Percentiles rank a stretch among this genome's conserved stretches.
Conservation (phyloP, 2,888 invertebrate species). For the Acanthoscelides obtectus region DNA sequence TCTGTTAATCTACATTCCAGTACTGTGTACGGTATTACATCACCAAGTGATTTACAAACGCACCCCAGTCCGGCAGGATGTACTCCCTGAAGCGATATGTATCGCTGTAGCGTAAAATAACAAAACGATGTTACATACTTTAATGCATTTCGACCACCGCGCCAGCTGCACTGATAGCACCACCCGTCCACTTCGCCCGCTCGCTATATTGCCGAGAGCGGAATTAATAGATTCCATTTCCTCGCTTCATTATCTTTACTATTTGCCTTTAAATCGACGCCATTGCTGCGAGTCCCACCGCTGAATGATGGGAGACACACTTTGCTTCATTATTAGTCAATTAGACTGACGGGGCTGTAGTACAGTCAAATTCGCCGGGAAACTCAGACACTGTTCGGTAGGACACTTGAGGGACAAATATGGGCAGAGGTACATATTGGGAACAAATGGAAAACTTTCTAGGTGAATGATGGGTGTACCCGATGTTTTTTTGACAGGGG, state of each 20-base stretch:
- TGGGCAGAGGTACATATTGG: too few relatives aligned
- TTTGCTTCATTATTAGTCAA: slow-evolving; percentile 6
- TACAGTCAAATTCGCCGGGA: neutral
- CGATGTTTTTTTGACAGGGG: too few relatives aligned
- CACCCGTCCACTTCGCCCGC: too few relatives aligned
- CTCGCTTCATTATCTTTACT: slow-evolving; percentile 22
- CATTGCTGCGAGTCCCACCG: slow-evolving; percentile 6
- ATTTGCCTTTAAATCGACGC: slow-evolving; percentile 16
- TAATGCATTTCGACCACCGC: slow-evolving; percentile 18
- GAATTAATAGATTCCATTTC: slow-evolving; percentile 26
- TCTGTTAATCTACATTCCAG: too few relatives aligned
- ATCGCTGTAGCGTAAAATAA: neutral
- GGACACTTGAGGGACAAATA: too few relatives aligned
- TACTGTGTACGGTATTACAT: too few relatives aligned
- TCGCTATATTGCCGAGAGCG: neutral
- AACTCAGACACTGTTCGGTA: too few relatives aligned
- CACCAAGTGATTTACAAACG: too few relatives aligned
- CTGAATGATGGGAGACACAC: slow-evolving; percentile 4
- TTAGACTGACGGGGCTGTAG: neutral
- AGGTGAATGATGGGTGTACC: too few relatives aligned
- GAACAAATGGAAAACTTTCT: too few relatives aligned
- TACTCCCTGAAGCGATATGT: too few relatives aligned
- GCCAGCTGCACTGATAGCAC: slow-evolving; percentile 6
- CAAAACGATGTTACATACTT: slow-evolving; percentile 1
- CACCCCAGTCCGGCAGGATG: too few relatives aligned